Evolutionary conservation across 2,113 vertebrate genomes (phyloP).

Genomic region (Ctenomys sociabilis): DNA sequence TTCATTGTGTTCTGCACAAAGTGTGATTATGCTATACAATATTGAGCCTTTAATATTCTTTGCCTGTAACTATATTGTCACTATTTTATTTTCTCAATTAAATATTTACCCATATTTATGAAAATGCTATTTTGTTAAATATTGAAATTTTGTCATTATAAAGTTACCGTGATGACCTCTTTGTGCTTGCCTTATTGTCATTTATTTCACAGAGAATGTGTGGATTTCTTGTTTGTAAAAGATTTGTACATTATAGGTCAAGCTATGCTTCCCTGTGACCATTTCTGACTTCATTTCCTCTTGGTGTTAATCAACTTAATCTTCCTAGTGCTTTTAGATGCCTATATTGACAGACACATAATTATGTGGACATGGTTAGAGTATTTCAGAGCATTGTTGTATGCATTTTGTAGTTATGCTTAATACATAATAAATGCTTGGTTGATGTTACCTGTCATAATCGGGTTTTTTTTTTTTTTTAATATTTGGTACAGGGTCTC

Average conservation of each 20-base stretch:
- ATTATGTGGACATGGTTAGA: neutral
- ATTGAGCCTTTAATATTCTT: constrained; percentile 43
- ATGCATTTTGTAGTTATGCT: constrained; percentile 24
- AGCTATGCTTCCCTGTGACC: constrained; percentile 12
- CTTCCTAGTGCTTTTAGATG: constrained; percentile 32
- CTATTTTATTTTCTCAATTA: constrained; percentile 19
- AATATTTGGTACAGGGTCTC: too few relatives aligned
- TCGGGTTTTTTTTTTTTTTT: too few relatives aligned
- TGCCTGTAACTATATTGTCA: constrained; percentile 56
- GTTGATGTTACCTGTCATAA: constrained; percentile 26
- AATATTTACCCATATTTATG: constrained; percentile 11
- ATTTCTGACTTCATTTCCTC: neutral
- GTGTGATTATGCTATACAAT: constrained; percentile 14
- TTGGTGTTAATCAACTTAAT: constrained; percentile 11
- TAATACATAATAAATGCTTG: constrained; percentile 46
- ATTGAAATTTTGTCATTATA: constrained; percentile 25
- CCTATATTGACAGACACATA: neutral
- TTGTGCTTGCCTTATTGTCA: constrained; percentile 53
- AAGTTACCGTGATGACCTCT: neutral
- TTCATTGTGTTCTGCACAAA: constrained; percentile 33
- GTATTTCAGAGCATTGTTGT: neutral
- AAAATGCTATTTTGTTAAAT: constrained; percentile 54
- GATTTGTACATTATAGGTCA: neutral
- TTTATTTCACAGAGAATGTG: constrained; percentile 35
- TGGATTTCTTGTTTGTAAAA: constrained; percentile 28